phyloP scores from a whole-genome alignment of 1,140 invertebrate genomes.

The Aphaenogaster ashmeadi region DNA sequence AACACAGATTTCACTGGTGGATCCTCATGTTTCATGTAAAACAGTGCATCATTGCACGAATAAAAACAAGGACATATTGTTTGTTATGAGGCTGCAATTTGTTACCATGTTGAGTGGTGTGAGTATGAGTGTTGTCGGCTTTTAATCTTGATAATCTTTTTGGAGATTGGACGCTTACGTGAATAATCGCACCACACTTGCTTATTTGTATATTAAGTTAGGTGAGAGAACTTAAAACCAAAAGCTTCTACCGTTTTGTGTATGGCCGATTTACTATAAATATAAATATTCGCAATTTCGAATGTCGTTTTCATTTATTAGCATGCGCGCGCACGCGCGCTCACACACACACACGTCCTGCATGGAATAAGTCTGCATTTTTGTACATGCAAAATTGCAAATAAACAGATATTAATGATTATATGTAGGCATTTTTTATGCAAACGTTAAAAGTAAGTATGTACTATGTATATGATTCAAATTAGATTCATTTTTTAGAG shows the following conservation, averaged over 20 bases:
- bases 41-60: constrained; percentile 64
- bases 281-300: constrained; percentile 76
- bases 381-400: background rate
- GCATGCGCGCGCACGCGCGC: background rate
- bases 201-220: constrained; percentile 75
- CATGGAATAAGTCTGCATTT: constrained; percentile 5
- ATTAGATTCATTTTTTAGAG: background rate
- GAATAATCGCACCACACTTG: constrained; percentile 70
- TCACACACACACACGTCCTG: background rate
- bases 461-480: background rate
- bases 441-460: background rate
- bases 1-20: constrained; percentile 45
- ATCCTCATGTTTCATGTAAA: constrained; percentile 65
- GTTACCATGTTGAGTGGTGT: constrained; percentile 74
- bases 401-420: background rate
- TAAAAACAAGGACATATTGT: constrained; percentile 69
- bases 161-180: constrained; percentile 70
- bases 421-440: background rate
- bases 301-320: constrained; percentile 48
- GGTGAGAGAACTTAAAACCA: constrained; percentile 61
- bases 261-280: constrained; percentile 76
- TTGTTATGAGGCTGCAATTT: constrained; percentile 77
- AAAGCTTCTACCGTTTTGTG: constrained; percentile 76
- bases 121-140: constrained; percentile 70
- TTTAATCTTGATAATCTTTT: constrained; percentile 69